phyloP scores from a whole-genome alignment of 2,113 vertebrate species.

The Pitta sordida region DNA sequence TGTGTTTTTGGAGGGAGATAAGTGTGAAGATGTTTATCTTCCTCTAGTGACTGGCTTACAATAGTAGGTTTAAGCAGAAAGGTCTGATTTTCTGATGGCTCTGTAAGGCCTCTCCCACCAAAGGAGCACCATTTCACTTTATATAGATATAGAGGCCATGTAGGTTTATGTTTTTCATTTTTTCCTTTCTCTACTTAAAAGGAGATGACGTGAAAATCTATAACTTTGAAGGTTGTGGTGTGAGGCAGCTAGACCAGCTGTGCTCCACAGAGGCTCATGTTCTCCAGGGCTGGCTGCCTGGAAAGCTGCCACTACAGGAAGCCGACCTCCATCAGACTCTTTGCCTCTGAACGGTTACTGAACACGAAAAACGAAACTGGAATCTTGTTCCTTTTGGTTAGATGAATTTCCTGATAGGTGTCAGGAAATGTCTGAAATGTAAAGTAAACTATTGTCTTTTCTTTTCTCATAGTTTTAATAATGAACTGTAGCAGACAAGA shows the following conservation, averaged over 20 bases:
- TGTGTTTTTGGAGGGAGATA: neutral
- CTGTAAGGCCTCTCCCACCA: neutral
- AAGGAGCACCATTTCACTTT: neutral
- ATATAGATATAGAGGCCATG: neutral
- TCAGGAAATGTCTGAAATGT: slow-evolving; percentile 38
- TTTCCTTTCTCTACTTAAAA: neutral
- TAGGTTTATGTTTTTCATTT: neutral
- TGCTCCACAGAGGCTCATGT: neutral
- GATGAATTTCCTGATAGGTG: slow-evolving; percentile 8
- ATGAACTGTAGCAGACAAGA: neutral
- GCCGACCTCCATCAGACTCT: neutral
- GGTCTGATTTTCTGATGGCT: neutral
- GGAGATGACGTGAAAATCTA: neutral
- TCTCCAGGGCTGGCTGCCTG: neutral
- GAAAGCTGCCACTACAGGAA: neutral
- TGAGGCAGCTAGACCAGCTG: neutral
- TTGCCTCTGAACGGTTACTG: accelerated
- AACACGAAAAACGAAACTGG: neutral
- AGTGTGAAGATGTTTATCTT: neutral
- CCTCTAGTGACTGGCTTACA: neutral
- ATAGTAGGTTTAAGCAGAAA: neutral
- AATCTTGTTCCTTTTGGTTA: slow-evolving; percentile 13
- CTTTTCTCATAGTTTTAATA: neutral
- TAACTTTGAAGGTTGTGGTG: neutral
- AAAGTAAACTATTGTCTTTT: slow-evolving; percentile 7